These are phyloP conservation scores for Trypoxylon attenuatum DNA, from an alignment of 2,888 invertebrate species.

Conservation along the genomic window DNA sequence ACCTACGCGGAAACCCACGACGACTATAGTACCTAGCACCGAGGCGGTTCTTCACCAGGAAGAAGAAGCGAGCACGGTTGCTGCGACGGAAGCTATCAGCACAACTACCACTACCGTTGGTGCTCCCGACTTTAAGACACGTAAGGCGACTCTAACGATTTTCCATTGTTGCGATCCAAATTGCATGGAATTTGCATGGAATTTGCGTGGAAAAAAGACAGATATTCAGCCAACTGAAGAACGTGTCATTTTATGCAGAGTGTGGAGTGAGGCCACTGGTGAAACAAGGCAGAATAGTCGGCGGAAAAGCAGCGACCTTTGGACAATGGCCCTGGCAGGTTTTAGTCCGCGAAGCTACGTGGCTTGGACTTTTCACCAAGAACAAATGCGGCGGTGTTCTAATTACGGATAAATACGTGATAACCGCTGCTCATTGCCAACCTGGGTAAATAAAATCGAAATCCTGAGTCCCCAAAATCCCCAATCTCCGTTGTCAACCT, in stretches of 20 bases:
- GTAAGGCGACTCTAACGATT: conserved; percentile 48
- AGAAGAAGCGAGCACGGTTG: conserved; percentile 32
- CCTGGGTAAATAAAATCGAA: conserved; percentile 81
- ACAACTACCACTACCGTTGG: conserved; percentile 71
- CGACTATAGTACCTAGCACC: conserved; percentile 54
- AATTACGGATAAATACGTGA: conserved; percentile 90
- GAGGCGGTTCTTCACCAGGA: conserved; percentile 31
- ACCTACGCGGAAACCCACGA: conserved; percentile 74
- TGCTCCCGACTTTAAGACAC: conserved; percentile 64
- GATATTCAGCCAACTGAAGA: background rate
- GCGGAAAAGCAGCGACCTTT: conserved; percentile 89
- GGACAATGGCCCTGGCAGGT: conserved; percentile 97
- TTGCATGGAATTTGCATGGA: background rate
- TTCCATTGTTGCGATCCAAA: no score
- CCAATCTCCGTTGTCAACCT: background rate
- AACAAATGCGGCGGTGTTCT: conserved; percentile 96
- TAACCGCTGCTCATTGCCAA: conserved; percentile 96
- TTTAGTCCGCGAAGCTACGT: conserved; percentile 91
- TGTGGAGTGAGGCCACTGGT: conserved; percentile 90
- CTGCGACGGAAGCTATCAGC: conserved; percentile 34
- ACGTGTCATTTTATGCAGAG: conserved; percentile 76
- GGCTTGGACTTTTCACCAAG: conserved; percentile 94
- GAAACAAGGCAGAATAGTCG: conserved; percentile 89
- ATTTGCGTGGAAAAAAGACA: background rate
- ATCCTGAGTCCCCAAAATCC: background rate